Evolutionary conservation across 2,888 invertebrate species (phyloP), one percentile per base, ranked within the genome.

Genomic region (Platycnemis pennipes): DNA sequence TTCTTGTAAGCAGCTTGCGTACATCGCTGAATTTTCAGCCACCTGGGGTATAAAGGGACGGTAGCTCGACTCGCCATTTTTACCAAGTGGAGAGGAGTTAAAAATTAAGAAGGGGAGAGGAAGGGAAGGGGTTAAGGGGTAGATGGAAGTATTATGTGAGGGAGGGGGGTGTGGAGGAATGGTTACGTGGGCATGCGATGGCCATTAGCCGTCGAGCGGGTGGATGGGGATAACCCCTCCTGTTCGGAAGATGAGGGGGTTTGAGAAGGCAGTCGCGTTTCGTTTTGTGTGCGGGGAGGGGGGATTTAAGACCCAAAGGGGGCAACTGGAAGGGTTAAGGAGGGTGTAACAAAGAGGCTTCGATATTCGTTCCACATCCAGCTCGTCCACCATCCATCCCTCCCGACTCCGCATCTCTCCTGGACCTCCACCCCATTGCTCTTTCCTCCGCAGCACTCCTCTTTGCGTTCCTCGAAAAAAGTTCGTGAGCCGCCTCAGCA

Each of bases 401-500:
- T 8, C 26, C 26, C 2, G 63, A 1, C 49, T 13, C 49, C 49
- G 49, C 5, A 49, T 49, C 49, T 49, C 49, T 26, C 63, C 19
- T 16, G 11, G 53, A 3, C 26, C 26, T 63, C 63, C 31, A 37
- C 77, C 31, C 7, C 77, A 4, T 77, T 5, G 37, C 26, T 16
- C 22, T 63, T 63, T 16, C 16, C 77, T n/a, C 7, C 8, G 8
- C 31, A 13, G n/a, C 2, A 11, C 77, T 13, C 77, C n/a, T 77
- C 77, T 16, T 11, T 19, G 31, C 77, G 8, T 3, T 37, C 37
- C 77, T 11, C 2, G 26, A 37, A 63, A 63, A 77, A 77, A 77
- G 77, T 77, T 77, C 77, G 77, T 77, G 77, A 31, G 77, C 77
- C 77, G 77, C 77, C 37, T 77, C 77, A 77, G 77, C 77, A 77